Evolutionary conservation across 2,797 vertebrate genomes (phyloP).

Genomic region (Hydrolagus colliei): DNA sequence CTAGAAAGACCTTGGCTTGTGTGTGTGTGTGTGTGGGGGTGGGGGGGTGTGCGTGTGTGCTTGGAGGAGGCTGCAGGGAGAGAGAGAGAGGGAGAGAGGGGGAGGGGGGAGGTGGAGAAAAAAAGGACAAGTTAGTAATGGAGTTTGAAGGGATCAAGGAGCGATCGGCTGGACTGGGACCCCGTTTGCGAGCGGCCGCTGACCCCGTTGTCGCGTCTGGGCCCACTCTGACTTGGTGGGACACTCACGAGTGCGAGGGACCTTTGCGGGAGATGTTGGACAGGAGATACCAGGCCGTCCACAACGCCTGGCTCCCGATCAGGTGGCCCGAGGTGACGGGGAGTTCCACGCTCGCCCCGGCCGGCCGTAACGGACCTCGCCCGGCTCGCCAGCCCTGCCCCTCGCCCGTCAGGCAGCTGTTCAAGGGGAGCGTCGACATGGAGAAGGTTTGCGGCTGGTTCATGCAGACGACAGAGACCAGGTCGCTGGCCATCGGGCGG

Average conservation of each 20-base stretch:
- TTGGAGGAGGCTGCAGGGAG: background rate
- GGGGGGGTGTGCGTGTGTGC: too few species aligned
- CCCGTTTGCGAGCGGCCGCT: background rate
- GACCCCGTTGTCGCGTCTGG: background rate
- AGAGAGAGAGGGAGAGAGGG: background rate
- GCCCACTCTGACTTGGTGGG: conserved; percentile 22
- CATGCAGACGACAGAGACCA: conserved; percentile 20
- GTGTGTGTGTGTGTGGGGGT: too few species aligned
- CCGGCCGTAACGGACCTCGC: accelerated
- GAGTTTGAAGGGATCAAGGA: background rate
- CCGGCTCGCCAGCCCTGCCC: background rate
- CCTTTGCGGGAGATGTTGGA: background rate
- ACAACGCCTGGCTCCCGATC: background rate
- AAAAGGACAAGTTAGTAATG: background rate
- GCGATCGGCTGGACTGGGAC: background rate
- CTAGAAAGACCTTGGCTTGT: too few species aligned
- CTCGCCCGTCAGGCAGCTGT: background rate
- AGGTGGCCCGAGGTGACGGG: background rate
- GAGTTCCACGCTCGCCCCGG: too few species aligned
- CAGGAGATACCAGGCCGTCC: background rate
- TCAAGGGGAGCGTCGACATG: background rate
- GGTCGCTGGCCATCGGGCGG: background rate
- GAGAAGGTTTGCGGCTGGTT: conserved; percentile 16
- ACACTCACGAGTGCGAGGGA: background rate
- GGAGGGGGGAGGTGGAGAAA: background rate